A percentile compares a stretch with the other conserved stretches of the same genome.
phyloP scores from a whole-genome alignment of 1,140 invertebrate genomes.

The Polypedilum vanderplanki region DNA sequence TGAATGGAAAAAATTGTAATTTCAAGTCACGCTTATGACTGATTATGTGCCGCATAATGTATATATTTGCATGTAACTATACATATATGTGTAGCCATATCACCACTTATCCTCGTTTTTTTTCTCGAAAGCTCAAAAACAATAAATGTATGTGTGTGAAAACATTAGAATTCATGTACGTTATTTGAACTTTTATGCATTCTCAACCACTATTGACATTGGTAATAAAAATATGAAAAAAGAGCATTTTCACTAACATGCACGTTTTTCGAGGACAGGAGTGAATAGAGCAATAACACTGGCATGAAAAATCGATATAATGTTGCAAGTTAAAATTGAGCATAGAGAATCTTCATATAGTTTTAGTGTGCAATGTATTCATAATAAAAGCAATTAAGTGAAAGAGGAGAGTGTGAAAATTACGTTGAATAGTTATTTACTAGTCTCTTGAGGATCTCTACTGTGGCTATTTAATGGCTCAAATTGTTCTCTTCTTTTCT shows the following conservation, averaged over 20 bases:
- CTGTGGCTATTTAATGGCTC: constrained; percentile 1
- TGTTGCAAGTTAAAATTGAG: neutral
- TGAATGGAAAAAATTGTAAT: neutral
- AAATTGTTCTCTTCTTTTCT: neutral
- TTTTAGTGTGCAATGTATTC: neutral
- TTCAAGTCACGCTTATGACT: constrained; percentile 2
- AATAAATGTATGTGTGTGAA: neutral
- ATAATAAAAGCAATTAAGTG: neutral
- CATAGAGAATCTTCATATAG: neutral
- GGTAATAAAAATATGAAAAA: too few species aligned
- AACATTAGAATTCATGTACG: neutral
- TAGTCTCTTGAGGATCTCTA: neutral
- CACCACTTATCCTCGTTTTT: neutral
- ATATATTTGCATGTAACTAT: constrained; percentile 8
- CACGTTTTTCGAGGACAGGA: too few species aligned
- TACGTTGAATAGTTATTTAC: constrained; percentile 6
- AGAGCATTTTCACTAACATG: neutral
- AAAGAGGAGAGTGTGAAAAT: neutral
- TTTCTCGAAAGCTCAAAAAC: too few species aligned
- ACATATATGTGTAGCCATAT: neutral
- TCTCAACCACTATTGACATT: neutral
- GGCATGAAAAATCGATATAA: neutral
- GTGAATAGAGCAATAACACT: neutral
- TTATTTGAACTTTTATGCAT: neutral
- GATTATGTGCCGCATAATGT: constrained; percentile 12